phyloP scores from a whole-genome alignment of 2,888 invertebrate genomes.

The Orthosia gothica region DNA sequence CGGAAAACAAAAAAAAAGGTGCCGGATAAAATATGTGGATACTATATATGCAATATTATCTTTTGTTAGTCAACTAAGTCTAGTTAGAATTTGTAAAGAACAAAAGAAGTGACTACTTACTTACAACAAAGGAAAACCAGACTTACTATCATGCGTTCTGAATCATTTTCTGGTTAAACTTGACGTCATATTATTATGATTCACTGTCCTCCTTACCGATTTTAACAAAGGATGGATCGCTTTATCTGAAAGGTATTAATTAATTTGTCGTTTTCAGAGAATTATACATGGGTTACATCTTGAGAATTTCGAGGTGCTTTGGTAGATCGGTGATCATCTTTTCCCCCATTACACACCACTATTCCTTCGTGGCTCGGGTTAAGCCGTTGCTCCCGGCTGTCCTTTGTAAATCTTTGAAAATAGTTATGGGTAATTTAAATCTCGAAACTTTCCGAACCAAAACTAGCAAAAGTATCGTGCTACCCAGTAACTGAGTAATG shows the following conservation, averaged over 20 bases:
- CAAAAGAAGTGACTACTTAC: slow-evolving; percentile 11
- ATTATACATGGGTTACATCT: slow-evolving; percentile 3
- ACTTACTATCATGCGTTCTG: slow-evolving; percentile 17
- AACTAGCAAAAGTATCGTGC: too few species aligned
- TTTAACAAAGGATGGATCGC: slow-evolving; percentile 36
- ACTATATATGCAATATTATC: background rate
- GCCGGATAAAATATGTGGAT: too few species aligned
- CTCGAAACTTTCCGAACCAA: too few species aligned
- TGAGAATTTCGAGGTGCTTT: too few species aligned
- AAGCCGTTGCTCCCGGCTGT: too few species aligned
- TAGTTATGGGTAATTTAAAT: too few species aligned
- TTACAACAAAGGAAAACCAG: slow-evolving; percentile 42
- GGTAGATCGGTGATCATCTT: too few species aligned
- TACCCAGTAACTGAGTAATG: too few species aligned
- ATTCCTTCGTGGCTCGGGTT: too few species aligned
- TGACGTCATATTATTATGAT: slow-evolving; percentile 40
- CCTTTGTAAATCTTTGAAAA: too few species aligned
- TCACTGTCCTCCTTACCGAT: slow-evolving; percentile 16
- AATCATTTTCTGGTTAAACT: slow-evolving; percentile 51
- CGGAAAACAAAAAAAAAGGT: too few species aligned
- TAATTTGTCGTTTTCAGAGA: slow-evolving; percentile 32
- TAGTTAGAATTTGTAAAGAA: background rate
- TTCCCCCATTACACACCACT: too few species aligned
- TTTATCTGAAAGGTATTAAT: slow-evolving; percentile 6
- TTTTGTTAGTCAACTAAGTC: background rate